These are phyloP conservation scores for Cinara cedri DNA, from an alignment of 2,888 invertebrate species.

Conservation along the genomic window DNA sequence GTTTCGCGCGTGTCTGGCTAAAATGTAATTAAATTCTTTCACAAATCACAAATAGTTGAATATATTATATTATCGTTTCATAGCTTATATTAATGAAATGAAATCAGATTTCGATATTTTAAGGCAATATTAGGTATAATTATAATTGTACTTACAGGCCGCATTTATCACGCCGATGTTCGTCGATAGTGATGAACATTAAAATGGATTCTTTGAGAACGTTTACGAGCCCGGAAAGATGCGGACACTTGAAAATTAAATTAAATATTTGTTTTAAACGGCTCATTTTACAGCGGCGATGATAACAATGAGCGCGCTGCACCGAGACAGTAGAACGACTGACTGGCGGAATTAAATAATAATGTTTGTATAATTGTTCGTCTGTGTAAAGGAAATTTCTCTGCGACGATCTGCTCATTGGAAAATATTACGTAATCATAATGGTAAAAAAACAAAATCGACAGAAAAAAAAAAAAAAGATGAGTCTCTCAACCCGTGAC, in stretches of 20 bases:
- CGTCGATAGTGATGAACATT: slow-evolving; percentile 16
- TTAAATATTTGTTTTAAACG: slow-evolving; percentile 22
- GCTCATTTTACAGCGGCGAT: neutral
- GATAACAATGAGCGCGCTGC: neutral
- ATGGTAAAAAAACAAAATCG: neutral
- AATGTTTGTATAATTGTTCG: slow-evolving; percentile 10
- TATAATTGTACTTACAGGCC: slow-evolving; percentile 13
- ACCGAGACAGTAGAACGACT: neutral
- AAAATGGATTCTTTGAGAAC: slow-evolving; percentile 39
- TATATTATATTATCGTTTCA: no score
- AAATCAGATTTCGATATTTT: no score
- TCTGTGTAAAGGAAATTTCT: slow-evolving; percentile 25
- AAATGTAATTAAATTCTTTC: no score
- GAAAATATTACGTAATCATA: slow-evolving; percentile 24
- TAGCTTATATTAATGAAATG: no score
- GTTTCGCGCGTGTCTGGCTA: no score
- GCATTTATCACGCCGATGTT: slow-evolving; percentile 13
- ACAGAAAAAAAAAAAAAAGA: neutral
- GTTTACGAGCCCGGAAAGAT: neutral
- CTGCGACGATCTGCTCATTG: slow-evolving; percentile 15
- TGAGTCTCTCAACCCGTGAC: slow-evolving; percentile 1
- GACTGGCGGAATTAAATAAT: neutral
- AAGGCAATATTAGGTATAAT: no score
- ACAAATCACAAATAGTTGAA: no score
- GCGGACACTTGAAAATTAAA: slow-evolving; percentile 36